phyloP scores from a whole-genome alignment of 2,888 invertebrate species.

The Amorpha juglandis region DNA sequence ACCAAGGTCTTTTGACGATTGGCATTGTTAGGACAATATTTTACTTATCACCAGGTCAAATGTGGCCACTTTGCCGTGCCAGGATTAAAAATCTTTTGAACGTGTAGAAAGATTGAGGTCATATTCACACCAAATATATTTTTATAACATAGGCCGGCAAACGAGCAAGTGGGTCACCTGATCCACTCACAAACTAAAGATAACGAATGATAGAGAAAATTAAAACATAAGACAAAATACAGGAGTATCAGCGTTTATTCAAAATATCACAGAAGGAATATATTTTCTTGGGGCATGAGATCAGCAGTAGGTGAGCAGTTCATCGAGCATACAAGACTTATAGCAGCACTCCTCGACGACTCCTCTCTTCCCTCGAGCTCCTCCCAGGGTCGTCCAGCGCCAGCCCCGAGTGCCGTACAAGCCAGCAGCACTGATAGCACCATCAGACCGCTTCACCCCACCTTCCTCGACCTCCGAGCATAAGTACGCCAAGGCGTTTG shows the following conservation, averaged over 20 bases:
- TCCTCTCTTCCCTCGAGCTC: conserved; percentile 15
- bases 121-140: no score
- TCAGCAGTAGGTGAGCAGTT: conserved; percentile 14
- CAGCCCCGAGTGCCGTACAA: background rate
- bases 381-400: conserved; percentile 1
- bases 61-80: no score
- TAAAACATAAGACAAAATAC: background rate
- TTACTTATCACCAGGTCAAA: no score
- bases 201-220: background rate
- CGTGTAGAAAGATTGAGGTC: no score
- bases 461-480: conserved; percentile 8
- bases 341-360: conserved; percentile 26
- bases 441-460: conserved; percentile 13
- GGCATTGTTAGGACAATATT: no score
- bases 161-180: no score
- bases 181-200: no score
- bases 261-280: conserved; percentile 1
- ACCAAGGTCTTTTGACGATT: no score
- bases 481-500: background rate
- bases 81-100: no score
- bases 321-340: conserved; percentile 5
- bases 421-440: background rate
- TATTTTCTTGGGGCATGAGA: background rate
- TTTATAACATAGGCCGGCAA: no score
- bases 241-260: background rate